Base-by-base conservation (phyloP, 2,113 vertebrate genomes). In the Tragelaphus buxtoni region DNA sequence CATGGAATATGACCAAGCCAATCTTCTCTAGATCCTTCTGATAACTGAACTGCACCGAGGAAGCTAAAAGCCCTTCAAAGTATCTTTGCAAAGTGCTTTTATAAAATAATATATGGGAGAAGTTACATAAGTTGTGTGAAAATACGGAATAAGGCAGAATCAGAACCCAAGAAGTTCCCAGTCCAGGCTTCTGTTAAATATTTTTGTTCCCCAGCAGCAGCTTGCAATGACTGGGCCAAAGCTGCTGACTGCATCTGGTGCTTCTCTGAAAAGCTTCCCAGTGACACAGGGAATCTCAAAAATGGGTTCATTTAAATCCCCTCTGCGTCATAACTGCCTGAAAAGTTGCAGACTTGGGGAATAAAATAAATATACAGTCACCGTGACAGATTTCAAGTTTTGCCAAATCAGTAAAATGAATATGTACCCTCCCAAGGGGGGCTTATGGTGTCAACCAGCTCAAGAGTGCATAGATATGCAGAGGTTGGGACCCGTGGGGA, bases 1-100 rank as follows among this genome's bases (percentile, higher is more conserved):
- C n/a, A 26, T 60, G 89, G 86, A 93, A 90, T 90, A 83, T 79
- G 47, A 90, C 88, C 83, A 20, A 58, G 12, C 77, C 94, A 92
- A 30, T 72, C 86, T 84, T 56, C 13, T 79, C 90, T 87, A 60
- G 45, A 95, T 58, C 28, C 32, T 39, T 65, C 65, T 22, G 58
- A 22, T 63, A 85, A 87, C 30, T 28, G 49, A 88, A 76, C 53
- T 56, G 51, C 32, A 55, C 49, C 3, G 12, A 47, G 39, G 63
- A 86, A 81, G 47, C 65, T 61, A 32, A 92, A 65, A 86, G 83
- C 63, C 65, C 45, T 58, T 82, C 14, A 51, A 42, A 87, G 61
- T 49, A 55, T 65, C 51, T 83, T 79, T 26, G 30, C 14, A 18
- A 96, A 32, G 26, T 56, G 28, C 42, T 42, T 97, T 95, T 63